Base-by-base conservation (phyloP, 2,797 vertebrate genomes). In the Onychomys torridus region DNA sequence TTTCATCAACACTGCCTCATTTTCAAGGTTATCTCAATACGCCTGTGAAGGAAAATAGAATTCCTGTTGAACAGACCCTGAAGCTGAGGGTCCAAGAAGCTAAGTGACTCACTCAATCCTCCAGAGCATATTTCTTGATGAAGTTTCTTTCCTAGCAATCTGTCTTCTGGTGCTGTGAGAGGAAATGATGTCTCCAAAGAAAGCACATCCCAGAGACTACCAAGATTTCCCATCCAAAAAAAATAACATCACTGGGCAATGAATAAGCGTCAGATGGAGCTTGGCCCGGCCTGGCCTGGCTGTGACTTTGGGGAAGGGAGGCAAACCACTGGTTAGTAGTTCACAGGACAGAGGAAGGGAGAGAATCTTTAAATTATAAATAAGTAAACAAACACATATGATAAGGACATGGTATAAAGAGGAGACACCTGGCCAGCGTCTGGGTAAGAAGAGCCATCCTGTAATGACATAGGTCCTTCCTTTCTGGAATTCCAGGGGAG, bases 341-440 rank as follows among this genome's bases (percentile, higher is more conserved):
- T 82, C 69, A 21, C 88, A 21, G 7, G 23, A 40, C 88, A 93
- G 21, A 89, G 3, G 61, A 25, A 29, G 5, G 34, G 21, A 57
- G 29, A 93, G 49, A 93, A 85, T 55, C 90, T 90, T 90, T 40
- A 49, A 90, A 92, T 84, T 79, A 79, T 27, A 10, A 5, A 59
- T 8, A 63, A 17, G 17, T 14, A 69, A 34, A 69, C 32, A 37
- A 59, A 59, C 21, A 59, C 7, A 23, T 59, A 59, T 6, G 2
- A 59, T 4, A 9, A 69, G 17, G 67, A 69, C n/a, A 17, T 76
- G 21, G 6, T 69, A 46, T 75, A 40, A 95, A 89, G 82, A 85
- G 75, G 14, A 84, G 90, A 23, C 87, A n/a, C 82, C 29, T 93
- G 73, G 55, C 25, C n/a, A 52, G 61, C 4, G 0, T 75, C 34